Percentiles rank a stretch among this genome's conserved stretches.
phyloP scores from a whole-genome alignment of 2,113 vertebrate species.

The Tragulus kanchil region DNA sequence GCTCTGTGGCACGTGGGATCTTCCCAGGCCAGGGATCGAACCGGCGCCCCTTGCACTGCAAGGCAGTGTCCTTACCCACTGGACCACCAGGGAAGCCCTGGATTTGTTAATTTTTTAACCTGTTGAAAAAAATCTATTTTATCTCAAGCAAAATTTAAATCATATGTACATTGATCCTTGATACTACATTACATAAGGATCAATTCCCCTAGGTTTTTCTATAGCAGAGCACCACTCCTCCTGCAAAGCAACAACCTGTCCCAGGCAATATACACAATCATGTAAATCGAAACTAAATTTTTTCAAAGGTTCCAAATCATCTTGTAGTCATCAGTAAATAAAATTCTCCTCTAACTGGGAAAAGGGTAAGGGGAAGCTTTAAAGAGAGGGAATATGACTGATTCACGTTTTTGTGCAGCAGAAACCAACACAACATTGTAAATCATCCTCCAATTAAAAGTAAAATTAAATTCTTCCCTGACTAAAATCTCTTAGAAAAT shows the following conservation, averaged over 20 bases:
- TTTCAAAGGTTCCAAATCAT: neutral
- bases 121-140: slow-evolving; percentile 29
- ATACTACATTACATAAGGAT: neutral
- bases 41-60: no score
- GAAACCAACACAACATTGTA: neutral
- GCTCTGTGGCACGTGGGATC: no score
- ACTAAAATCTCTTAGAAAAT: slow-evolving; percentile 36
- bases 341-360: neutral
- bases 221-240: neutral
- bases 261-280: neutral
- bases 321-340: neutral
- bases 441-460: neutral
- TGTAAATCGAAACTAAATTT: neutral
- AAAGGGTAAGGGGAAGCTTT: neutral
- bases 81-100: no score
- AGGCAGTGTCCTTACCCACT: no score
- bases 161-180: neutral
- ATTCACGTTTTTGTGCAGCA: neutral
- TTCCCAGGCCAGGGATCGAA: no score
- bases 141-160: slow-evolving; percentile 53
- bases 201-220: neutral
- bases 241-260: neutral
- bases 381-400: neutral
- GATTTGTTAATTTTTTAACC: neutral
- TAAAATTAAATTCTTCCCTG: slow-evolving; percentile 17